A percentile compares a stretch with the other conserved stretches of the same genome.
Evolutionary conservation across 2,797 vertebrate species (phyloP).

Genomic region (Bufotes viridis): DNA sequence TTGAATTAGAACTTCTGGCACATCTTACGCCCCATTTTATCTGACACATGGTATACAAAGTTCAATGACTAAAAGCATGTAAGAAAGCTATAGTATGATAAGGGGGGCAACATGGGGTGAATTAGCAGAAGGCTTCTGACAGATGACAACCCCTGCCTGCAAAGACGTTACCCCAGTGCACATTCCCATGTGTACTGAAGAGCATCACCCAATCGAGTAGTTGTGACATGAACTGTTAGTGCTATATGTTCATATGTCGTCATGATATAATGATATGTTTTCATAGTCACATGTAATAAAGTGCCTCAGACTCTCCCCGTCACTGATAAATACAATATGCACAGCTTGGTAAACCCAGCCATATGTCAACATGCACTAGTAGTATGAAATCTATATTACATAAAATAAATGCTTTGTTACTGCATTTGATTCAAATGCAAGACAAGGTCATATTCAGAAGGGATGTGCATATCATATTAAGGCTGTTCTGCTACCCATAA

Average conservation of each 20-base stretch:
- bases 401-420: constrained; percentile 4
- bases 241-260: background rate
- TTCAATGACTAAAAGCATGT: background rate
- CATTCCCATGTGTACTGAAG: background rate
- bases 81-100: background rate
- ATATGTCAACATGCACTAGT: constrained; percentile 21
- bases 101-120: background rate
- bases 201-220: constrained; percentile 1
- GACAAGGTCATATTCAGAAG: constrained; percentile 13
- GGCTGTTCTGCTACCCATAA: constrained; percentile 10
- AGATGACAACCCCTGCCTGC: background rate
- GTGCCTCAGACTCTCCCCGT: constrained; percentile 1
- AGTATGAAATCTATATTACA: constrained; percentile 6
- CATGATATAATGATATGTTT: constrained; percentile 40
- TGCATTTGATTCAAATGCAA: constrained; percentile 50
- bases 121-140: background rate
- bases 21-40: background rate
- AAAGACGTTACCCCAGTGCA: background rate
- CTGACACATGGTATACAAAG: background rate
- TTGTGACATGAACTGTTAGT: constrained; percentile 8
- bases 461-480: constrained; percentile 23
- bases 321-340: constrained; percentile 29
- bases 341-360: constrained; percentile 13
- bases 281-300: constrained; percentile 4
- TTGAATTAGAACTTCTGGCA: background rate